Conservation (phyloP, 2,888 invertebrate species). For the Cataglyphis rosenhaueri region DNA sequence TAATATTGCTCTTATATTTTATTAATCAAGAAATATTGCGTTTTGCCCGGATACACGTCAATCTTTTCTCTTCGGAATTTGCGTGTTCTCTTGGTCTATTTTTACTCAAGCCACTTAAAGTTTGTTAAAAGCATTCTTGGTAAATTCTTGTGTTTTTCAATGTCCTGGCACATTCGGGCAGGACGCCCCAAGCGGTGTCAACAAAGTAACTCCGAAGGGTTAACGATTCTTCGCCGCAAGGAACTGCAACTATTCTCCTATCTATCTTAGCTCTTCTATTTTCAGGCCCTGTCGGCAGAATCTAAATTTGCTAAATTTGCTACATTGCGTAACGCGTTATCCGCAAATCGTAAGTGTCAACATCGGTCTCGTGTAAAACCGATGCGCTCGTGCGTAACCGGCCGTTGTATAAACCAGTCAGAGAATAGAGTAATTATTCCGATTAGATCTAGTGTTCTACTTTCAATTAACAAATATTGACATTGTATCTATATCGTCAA, state of each 20-base stretch:
- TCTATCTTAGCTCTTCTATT: conserved; percentile 13
- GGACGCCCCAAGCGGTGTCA: conserved; percentile 41
- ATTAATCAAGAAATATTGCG: conserved; percentile 14
- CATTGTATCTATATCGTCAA: not conserved
- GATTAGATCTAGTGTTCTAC: conserved; percentile 49
- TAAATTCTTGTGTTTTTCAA: conserved; percentile 51
- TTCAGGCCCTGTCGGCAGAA: conserved; percentile 21
- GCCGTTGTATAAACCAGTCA: not conserved
- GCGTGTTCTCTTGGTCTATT: conserved; percentile 6
- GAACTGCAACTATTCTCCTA: conserved; percentile 31
- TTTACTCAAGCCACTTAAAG: conserved; percentile 33
- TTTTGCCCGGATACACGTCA: not conserved
- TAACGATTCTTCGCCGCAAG: conserved; percentile 49
- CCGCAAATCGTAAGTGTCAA: conserved; percentile 62
- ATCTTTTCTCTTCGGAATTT: conserved; percentile 16
- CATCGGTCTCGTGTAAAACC: conserved; percentile 63
- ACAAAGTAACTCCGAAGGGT: conserved; percentile 55
- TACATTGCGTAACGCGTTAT: conserved; percentile 40
- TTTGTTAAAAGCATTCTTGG: conserved; percentile 49
- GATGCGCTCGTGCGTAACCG: not conserved
- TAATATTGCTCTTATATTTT: not conserved
- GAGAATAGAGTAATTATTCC: conserved; percentile 33
- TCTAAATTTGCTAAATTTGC: conserved; percentile 36
- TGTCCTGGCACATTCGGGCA: conserved; percentile 21
- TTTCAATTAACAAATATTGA: conserved; percentile 11